Conservation (phyloP, 2,888 invertebrate species). For the Cerceris rybyensis region DNA sequence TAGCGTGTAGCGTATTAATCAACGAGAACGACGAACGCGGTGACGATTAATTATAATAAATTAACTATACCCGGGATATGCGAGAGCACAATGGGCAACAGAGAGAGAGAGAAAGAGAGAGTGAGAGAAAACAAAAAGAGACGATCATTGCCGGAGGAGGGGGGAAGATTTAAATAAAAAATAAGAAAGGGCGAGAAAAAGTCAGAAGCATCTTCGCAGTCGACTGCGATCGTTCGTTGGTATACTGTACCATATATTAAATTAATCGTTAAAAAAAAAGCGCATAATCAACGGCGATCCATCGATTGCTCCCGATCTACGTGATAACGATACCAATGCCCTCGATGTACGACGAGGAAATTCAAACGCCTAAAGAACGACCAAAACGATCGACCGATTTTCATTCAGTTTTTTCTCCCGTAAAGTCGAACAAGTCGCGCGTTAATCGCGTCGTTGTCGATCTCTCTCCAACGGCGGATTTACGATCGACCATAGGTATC, state of each 20-base stretch:
- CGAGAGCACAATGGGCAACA: constrained; percentile 18
- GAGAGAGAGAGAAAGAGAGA: background rate
- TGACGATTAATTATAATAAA: constrained; percentile 53
- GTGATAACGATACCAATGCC: constrained; percentile 12
- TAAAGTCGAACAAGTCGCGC: constrained; percentile 24
- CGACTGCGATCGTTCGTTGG: constrained; percentile 69
- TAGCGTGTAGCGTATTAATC: constrained; percentile 79
- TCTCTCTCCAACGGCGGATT: background rate
- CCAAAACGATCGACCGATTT: constrained; percentile 10
- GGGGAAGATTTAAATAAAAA: background rate
- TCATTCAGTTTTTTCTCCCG: constrained; percentile 40
- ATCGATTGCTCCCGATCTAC: constrained; percentile 17
- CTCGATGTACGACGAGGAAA: constrained; percentile 5
- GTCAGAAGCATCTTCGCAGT: background rate
- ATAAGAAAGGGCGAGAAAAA: background rate
- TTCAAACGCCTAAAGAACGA: background rate
- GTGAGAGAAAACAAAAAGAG: background rate
- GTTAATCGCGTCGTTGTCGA: constrained; percentile 2
- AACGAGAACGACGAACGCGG: constrained; percentile 61
- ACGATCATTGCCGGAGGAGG: background rate
- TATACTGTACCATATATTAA: constrained; percentile 73
- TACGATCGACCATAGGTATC: background rate
- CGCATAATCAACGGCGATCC: constrained; percentile 48
- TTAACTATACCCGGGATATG: constrained; percentile 36
- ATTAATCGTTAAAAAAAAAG: constrained; percentile 64